A percentile compares a stretch with the other conserved stretches of the same genome.
Conservation (phyloP, 2,113 vertebrate species). For the Accipiter cooperii region DNA sequence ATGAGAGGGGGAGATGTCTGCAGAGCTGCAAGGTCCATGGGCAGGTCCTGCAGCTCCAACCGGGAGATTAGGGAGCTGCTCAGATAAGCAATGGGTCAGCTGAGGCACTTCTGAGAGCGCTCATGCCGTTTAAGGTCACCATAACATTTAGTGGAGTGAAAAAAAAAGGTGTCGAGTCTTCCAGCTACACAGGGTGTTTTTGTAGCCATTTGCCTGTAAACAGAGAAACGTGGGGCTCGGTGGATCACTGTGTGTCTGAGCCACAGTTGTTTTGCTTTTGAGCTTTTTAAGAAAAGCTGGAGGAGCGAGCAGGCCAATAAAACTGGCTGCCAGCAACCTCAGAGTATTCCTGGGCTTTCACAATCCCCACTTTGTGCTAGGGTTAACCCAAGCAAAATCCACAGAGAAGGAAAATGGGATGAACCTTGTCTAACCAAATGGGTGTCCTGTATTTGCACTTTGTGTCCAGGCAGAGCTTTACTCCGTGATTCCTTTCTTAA, state of each 20-base stretch:
- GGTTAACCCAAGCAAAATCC: background rate
- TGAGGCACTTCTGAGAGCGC: background rate
- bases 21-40: background rate
- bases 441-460: background rate
- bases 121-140: background rate
- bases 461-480: background rate
- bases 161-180: background rate
- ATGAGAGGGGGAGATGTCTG: background rate
- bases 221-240: background rate
- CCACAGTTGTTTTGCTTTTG: background rate
- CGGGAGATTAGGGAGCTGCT: background rate
- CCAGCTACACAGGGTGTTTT: fast-evolving
- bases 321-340: background rate
- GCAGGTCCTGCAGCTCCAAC: background rate
- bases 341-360: background rate
- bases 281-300: background rate
- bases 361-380: background rate
- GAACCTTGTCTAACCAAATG: background rate
- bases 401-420: fast-evolving
- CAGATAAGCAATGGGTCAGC: background rate
- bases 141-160: background rate
- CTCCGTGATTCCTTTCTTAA: background rate
- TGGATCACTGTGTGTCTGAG: background rate
- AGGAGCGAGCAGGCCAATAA: background rate
- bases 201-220: background rate